These are phyloP conservation scores for Scarus forsteni DNA, from an alignment of 2,797 vertebrate genomes.

Conservation along the genomic window DNA sequence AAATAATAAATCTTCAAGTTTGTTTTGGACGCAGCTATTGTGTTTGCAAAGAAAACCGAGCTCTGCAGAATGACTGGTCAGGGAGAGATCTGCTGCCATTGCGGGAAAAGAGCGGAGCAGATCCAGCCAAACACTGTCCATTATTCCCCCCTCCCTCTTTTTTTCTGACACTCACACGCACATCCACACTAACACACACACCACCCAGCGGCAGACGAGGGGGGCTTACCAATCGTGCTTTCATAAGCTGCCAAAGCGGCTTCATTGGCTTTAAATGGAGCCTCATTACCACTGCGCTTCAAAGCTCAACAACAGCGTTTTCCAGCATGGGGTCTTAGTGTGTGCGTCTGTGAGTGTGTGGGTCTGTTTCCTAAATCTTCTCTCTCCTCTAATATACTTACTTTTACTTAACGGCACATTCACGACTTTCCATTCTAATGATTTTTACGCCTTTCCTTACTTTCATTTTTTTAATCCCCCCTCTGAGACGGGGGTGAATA, in stretches of 20 bases:
- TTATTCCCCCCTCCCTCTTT: constrained; percentile 35
- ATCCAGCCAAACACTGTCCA: constrained; percentile 56
- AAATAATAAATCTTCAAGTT: constrained; percentile 14
- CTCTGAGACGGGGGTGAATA: constrained; percentile 55
- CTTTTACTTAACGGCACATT: constrained; percentile 52
- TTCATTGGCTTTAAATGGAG: constrained; percentile 79
- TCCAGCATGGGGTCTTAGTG: constrained; percentile 64
- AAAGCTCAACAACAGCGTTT: constrained; percentile 73
- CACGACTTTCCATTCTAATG: constrained; percentile 60
- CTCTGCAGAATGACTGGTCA: constrained; percentile 14
- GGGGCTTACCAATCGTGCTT: constrained; percentile 72
- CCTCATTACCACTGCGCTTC: constrained; percentile 80
- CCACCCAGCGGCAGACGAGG: constrained; percentile 49
- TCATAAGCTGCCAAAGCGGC: constrained; percentile 81
- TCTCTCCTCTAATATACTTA: constrained; percentile 31
- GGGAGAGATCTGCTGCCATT: constrained; percentile 26
- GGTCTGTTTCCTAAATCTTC: constrained; percentile 59
- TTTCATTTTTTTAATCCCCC: constrained; percentile 26
- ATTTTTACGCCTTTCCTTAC: constrained; percentile 43
- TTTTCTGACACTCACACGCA: constrained; percentile 35
- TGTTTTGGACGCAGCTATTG: constrained; percentile 22
- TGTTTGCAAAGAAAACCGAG: constrained; percentile 40
- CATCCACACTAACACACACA: constrained; percentile 48
- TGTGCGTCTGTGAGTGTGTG: constrained; percentile 15
- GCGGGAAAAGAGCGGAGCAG: constrained; percentile 41